Base-by-base conservation (phyloP, 2,797 vertebrate species). In the Allobates femoralis region DNA sequence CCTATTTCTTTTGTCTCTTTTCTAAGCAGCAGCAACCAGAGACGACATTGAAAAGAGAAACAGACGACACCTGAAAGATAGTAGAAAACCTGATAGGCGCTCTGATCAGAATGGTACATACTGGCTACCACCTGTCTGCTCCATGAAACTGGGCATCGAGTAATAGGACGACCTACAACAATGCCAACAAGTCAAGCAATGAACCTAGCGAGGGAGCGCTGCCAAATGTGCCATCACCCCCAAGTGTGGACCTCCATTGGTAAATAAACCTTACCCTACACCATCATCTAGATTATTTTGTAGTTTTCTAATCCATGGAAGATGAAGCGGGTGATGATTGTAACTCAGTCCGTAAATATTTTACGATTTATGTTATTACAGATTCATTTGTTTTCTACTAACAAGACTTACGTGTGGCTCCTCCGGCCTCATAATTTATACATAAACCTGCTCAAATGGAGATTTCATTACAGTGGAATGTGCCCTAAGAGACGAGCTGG, bases 391-490 rank as follows among this genome's bases (percentile, higher is more conserved):
- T 55, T 71, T 82, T 55, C 66, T 53, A 51, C 79, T 53, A 62
- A 80, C 37, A 56, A 78, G 28, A 71, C 11, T 34, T 58, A 37
- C 18, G 32, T 56, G 50, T 51, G n/a, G 30, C 3, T n/a, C 4
- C n/a, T 2, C 51, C 32, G 8, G 41, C n/a, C 30, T 73, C 67
- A 5, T 83, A 73, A 73, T 58, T 73, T 73, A 83, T 83, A 73
- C 30, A 73, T 58, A 56, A 58, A 41, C 23, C 23, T 73, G 7
- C 30, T 53, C 3, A 23, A 58, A 83, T 37, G 66, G 50, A 37
- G 53, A 53, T 56, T 73, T 73, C 51, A 83, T 83, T 83, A 83
- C 28, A 28, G 30, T 32, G 14, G 51, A 58, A 83, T 83, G 30
- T 73, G 81, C 66, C 80, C 23, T 58, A 58, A 14, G 81, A 83